Conservation (phyloP, 2,797 vertebrate genomes). For the Rousettus madagascariensis region DNA sequence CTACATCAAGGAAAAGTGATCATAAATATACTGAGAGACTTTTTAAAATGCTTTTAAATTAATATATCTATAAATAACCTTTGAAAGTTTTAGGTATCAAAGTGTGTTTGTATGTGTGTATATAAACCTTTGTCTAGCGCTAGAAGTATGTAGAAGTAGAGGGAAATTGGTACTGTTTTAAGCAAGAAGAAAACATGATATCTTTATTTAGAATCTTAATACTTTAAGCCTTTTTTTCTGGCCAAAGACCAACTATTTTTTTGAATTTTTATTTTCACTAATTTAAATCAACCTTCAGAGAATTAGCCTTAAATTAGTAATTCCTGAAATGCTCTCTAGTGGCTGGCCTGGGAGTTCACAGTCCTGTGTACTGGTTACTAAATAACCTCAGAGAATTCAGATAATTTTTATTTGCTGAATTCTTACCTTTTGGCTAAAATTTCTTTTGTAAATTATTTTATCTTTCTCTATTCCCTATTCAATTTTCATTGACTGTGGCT, state of each 20-base stretch:
- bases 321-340: conserved; percentile 68
- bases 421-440: conserved; percentile 40
- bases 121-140: background rate
- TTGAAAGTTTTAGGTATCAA: background rate
- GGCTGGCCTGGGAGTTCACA: conserved; percentile 55
- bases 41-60: background rate
- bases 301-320: conserved; percentile 49
- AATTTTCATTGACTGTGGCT: conserved; percentile 53
- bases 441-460: conserved; percentile 43
- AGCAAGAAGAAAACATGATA: background rate
- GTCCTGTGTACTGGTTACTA: conserved; percentile 11
- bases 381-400: conserved; percentile 34
- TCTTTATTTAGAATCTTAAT: background rate
- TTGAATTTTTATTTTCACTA: background rate
- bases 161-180: background rate
- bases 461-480: conserved; percentile 42
- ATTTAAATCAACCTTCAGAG: conserved; percentile 44
- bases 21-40: background rate
- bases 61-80: background rate
- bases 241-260: background rate
- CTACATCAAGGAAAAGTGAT: background rate
- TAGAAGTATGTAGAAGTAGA: background rate
- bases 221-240: background rate
- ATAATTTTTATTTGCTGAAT: conserved; percentile 42
- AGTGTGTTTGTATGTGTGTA: background rate